A percentile compares a stretch with the other conserved stretches of the same genome.
Conservation (phyloP, 64 coral and sea anemone species). For the Actinia tenebrosa region DNA sequence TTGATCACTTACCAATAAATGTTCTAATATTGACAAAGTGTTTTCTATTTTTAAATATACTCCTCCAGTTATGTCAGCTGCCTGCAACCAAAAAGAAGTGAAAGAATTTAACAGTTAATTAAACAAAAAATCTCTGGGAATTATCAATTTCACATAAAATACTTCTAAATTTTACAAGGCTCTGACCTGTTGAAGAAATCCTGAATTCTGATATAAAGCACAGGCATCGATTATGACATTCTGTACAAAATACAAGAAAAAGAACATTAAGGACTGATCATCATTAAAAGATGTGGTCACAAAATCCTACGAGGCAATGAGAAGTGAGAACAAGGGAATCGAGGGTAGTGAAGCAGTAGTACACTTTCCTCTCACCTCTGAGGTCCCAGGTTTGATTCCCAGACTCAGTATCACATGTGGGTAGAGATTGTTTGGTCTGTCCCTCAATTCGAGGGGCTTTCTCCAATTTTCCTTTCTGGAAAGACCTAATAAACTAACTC, state of each 20-base stretch:
- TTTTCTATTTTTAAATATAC: slow-evolving; percentile 80
- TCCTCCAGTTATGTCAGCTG: slow-evolving; percentile 93
- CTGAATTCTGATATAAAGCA: slow-evolving; percentile 73
- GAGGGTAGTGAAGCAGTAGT: no score
- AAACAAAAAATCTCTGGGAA: neutral
- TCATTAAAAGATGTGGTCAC: no score
- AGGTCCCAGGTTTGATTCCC: no score
- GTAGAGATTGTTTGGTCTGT: no score
- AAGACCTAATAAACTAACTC: no score
- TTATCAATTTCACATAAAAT: neutral
- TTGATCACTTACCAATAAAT: slow-evolving; percentile 70
- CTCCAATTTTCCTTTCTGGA: no score
- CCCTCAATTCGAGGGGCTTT: no score
- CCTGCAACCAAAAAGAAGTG: slow-evolving; percentile 34
- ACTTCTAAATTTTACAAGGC: neutral
- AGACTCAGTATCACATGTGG: no score
- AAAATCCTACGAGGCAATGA: no score
- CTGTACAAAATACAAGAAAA: slow-evolving; percentile 34
- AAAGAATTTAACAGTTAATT: neutral
- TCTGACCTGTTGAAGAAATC: slow-evolving; percentile 90
- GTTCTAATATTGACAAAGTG: slow-evolving; percentile 74
- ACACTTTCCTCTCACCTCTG: no score
- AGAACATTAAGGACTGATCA: neutral
- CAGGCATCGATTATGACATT: slow-evolving; percentile 96
- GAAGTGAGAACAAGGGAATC: no score